Percentiles rank a stretch among this genome's conserved stretches.
Conservation (phyloP, 2,797 vertebrate genomes). For the Periparus ater region DNA sequence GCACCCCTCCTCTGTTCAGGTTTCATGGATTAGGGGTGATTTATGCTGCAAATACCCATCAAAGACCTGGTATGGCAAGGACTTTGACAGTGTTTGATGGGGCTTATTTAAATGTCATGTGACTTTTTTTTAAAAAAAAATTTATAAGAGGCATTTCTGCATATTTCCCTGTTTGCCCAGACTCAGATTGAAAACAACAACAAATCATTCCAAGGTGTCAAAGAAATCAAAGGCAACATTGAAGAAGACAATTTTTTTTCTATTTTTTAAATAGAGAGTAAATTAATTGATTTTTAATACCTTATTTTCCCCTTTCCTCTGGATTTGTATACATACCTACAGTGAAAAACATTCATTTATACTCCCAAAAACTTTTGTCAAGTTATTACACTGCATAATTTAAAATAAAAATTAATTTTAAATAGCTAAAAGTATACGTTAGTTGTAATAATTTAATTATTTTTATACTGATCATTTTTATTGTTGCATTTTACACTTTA, state of each 20-base stretch:
- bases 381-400: not conserved
- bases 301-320: not conserved
- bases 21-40: not conserved
- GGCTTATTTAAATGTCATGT: not conserved
- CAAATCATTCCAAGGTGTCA: not conserved
- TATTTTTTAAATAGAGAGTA: not conserved
- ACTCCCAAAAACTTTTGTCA: not conserved
- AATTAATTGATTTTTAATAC: not conserved
- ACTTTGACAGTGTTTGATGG: not conserved
- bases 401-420: not conserved
- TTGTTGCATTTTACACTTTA: slow-evolving; percentile 61
- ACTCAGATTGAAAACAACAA: not conserved
- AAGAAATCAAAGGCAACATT: not conserved
- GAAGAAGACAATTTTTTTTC: not conserved
- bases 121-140: not conserved
- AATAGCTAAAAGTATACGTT: slow-evolving; percentile 23
- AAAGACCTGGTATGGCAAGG: not conserved
- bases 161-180: not conserved
- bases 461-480: slow-evolving; percentile 69
- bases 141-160: not conserved
- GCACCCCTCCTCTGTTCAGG: too few species aligned
- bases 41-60: not conserved
- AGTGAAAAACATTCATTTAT: not conserved
- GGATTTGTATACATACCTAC: not conserved
- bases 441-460: slow-evolving; percentile 54